These are phyloP conservation scores for Laupala kohalensis DNA, from an alignment of 1,140 invertebrate genomes.

Conservation along the genomic window DNA sequence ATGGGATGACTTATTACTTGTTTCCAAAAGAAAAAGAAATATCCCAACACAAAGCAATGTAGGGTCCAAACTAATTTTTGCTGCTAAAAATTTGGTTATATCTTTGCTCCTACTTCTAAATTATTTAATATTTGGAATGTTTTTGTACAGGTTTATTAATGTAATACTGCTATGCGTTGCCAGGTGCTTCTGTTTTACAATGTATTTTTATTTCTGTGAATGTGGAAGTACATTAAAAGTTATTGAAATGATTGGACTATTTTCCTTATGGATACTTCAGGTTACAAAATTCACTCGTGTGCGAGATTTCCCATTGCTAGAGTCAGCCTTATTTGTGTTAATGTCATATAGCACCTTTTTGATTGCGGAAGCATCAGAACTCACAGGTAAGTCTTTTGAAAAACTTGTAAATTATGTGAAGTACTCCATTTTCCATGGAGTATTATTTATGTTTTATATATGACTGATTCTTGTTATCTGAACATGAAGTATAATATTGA, in stretches of 20 bases:
- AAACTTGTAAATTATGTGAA: neutral
- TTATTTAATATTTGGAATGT: too few species aligned
- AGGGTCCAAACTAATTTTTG: too few species aligned
- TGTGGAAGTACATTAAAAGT: too few species aligned
- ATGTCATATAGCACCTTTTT: slow-evolving; percentile 97
- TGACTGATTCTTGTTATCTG: neutral
- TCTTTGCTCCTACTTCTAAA: too few species aligned
- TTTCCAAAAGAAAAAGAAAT: too few species aligned
- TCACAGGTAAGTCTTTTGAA: slow-evolving; percentile 67
- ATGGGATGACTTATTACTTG: too few species aligned
- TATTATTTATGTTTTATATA: neutral
- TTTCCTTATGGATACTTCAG: slow-evolving; percentile 34
- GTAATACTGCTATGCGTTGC: too few species aligned
- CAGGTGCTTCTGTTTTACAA: neutral
- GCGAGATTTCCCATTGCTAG: slow-evolving; percentile 86
- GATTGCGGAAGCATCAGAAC: slow-evolving; percentile 85
- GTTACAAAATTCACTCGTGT: slow-evolving; percentile 94
- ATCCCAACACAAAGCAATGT: too few species aligned
- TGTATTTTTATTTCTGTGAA: neutral
- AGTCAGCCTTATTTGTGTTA: slow-evolving; percentile 90
- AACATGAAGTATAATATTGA: neutral
- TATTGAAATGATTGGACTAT: slow-evolving; percentile 6
- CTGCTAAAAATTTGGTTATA: too few species aligned
- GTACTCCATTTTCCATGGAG: neutral
- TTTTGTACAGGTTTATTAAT: too few species aligned